phyloP scores from a whole-genome alignment of 2,113 vertebrate species.

The Nansenia antarctica region DNA sequence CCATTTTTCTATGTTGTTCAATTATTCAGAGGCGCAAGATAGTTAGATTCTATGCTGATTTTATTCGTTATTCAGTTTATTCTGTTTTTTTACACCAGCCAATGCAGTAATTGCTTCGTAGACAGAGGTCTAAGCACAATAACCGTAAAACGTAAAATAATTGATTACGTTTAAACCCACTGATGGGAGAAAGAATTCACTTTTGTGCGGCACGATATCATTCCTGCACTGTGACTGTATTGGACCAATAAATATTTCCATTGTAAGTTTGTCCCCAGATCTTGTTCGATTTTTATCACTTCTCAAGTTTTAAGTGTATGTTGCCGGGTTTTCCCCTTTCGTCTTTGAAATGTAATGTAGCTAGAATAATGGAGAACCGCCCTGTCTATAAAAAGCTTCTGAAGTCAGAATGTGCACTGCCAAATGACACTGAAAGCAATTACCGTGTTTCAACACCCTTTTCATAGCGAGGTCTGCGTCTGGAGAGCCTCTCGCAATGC shows the following conservation, averaged over 20 bases:
- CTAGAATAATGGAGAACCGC: constrained; percentile 63
- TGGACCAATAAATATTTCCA: constrained; percentile 30
- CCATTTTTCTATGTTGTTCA: constrained; percentile 28
- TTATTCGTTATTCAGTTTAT: too few relatives aligned
- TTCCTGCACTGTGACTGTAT: constrained; percentile 17
- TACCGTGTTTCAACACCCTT: constrained; percentile 70
- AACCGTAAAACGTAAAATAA: constrained; percentile 28
- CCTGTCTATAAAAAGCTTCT: constrained; percentile 59
- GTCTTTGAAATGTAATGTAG: constrained; percentile 49
- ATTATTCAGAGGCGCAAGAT: constrained; percentile 47
- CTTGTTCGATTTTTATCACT: constrained; percentile 1
- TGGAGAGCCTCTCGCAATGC: constrained; percentile 59
- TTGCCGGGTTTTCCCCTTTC: constrained; percentile 7
- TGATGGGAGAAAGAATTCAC: constrained; percentile 10
- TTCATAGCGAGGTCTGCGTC: constrained; percentile 60
- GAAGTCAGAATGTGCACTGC: constrained; percentile 60
- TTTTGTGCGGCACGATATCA: constrained; percentile 6
- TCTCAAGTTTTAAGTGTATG: constrained; percentile 18
- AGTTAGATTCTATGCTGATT: constrained; percentile 34
- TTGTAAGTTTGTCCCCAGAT: constrained; percentile 25
- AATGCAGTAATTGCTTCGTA: constrained; percentile 10
- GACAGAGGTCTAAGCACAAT: neutral
- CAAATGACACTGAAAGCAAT: constrained; percentile 72
- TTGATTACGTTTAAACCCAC: constrained; percentile 32
- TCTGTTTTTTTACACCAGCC: constrained; percentile 32